Percentiles rank a stretch among this genome's conserved stretches.
Conservation (phyloP, 2,797 vertebrate genomes). For the Gadopsis marmoratus region DNA sequence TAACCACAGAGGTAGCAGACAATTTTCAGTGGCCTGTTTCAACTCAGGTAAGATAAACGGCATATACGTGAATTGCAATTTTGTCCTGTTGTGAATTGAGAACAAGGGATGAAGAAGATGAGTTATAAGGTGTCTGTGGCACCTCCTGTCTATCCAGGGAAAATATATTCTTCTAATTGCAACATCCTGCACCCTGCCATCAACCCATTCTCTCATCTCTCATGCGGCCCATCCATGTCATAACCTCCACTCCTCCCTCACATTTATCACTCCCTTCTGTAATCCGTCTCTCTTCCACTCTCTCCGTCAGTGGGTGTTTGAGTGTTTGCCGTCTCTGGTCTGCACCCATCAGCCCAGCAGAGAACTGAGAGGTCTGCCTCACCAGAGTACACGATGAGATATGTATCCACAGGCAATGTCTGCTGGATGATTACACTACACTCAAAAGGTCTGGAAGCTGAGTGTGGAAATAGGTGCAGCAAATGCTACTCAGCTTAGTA, state of each 20-base stretch:
- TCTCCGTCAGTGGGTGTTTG: conserved; percentile 47
- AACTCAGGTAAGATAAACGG: conserved; percentile 46
- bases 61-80: conserved; percentile 55
- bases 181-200: conserved; percentile 58
- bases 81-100: conserved; percentile 43
- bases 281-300: conserved; percentile 50
- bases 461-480: background rate
- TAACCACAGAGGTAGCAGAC: conserved; percentile 15
- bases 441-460: background rate
- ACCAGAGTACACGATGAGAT: conserved; percentile 4
- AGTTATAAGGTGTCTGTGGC: conserved; percentile 58
- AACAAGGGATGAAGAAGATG: conserved; percentile 45
- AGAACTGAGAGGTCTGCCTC: conserved; percentile 11
- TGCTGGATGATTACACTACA: background rate
- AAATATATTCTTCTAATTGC: conserved; percentile 72
- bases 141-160: conserved; percentile 52
- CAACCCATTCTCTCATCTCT: conserved; percentile 66
- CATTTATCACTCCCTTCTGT: conserved; percentile 62
- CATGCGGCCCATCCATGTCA: conserved; percentile 52
- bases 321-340: conserved; percentile 35
- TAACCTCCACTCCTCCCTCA: conserved; percentile 63
- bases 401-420: background rate
- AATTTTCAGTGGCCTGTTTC: conserved; percentile 36
- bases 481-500: background rate
- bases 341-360: conserved; percentile 23